phyloP scores from a whole-genome alignment of 2,888 invertebrate genomes.

The Sepiola atlantica region DNA sequence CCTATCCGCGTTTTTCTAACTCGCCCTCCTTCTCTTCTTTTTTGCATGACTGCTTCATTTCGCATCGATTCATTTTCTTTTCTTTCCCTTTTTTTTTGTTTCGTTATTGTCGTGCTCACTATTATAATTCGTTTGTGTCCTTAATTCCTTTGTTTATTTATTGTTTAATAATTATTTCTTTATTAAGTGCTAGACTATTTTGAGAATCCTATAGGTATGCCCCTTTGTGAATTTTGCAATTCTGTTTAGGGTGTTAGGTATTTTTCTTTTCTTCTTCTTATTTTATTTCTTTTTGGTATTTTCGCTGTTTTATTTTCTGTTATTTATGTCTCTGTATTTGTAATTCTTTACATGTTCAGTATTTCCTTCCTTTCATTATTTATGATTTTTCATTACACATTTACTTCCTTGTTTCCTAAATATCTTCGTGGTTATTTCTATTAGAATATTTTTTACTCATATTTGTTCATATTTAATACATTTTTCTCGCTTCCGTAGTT shows the following conservation, averaged over 20 bases:
- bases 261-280: not conserved
- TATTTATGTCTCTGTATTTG: not conserved
- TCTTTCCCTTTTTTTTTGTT: not conserved
- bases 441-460: not conserved
- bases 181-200: too few relatives aligned
- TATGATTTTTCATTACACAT: too few relatives aligned
- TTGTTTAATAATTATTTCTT: too few relatives aligned
- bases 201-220: too few relatives aligned
- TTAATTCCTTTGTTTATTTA: too few relatives aligned
- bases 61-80: not conserved
- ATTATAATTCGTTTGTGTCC: too few relatives aligned
- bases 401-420: not conserved
- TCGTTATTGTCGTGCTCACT: too few relatives aligned
- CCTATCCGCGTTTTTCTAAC: not conserved
- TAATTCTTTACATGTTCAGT: too few relatives aligned
- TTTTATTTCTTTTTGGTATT: not conserved
- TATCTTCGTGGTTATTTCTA: not conserved
- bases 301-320: not conserved
- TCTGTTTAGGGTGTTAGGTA: too few relatives aligned
- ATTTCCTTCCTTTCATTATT: too few relatives aligned
- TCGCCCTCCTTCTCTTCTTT: not conserved
- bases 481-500: not conserved
- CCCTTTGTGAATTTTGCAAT: too few relatives aligned
- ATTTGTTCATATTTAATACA: not conserved
- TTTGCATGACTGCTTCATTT: not conserved